phyloP scores from a whole-genome alignment of 2,888 invertebrate species.

The Hydrotaea diabolus region DNA sequence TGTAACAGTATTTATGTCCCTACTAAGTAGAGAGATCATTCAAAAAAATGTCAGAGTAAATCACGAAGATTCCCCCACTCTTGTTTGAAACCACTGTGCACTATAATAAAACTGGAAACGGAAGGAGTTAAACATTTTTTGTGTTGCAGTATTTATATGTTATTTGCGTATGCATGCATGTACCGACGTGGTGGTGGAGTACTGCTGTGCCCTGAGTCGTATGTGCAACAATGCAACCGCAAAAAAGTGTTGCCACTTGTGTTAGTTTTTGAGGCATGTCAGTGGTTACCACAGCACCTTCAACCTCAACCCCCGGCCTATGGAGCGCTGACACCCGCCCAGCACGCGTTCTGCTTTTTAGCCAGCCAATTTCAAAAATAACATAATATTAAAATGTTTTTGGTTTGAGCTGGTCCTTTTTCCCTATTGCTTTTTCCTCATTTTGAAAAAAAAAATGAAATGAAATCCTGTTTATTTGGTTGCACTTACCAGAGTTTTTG shows the following conservation, averaged over 20 bases:
- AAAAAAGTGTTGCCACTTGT: conserved; percentile 65
- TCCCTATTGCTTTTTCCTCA: not conserved
- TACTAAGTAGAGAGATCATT: too few relatives aligned
- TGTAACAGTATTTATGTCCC: too few relatives aligned
- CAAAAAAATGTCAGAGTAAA: too few relatives aligned
- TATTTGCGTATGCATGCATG: conserved; percentile 51
- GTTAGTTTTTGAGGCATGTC: conserved; percentile 67
- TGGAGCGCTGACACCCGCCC: not conserved
- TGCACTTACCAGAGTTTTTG: conserved; percentile 20
- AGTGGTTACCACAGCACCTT: conserved; percentile 49
- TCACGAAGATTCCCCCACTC: too few relatives aligned
- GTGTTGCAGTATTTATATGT: conserved; percentile 47
- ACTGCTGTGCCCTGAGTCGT: not conserved
- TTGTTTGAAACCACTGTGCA: not conserved
- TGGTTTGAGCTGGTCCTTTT: not conserved
- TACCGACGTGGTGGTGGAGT: too few relatives aligned
- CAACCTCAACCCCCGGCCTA: conserved; percentile 10
- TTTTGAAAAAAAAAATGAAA: not conserved
- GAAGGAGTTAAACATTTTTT: conserved; percentile 16
- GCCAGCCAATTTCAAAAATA: conserved; percentile 20
- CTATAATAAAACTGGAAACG: not conserved
- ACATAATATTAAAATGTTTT: conserved; percentile 37
- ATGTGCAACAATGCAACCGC: conserved; percentile 48
- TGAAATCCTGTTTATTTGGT: conserved; percentile 48
- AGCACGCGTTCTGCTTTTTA: not conserved